Base-by-base conservation (phyloP, 1,140 invertebrate species). In the Stratiolaelaps scimitus region DNA sequence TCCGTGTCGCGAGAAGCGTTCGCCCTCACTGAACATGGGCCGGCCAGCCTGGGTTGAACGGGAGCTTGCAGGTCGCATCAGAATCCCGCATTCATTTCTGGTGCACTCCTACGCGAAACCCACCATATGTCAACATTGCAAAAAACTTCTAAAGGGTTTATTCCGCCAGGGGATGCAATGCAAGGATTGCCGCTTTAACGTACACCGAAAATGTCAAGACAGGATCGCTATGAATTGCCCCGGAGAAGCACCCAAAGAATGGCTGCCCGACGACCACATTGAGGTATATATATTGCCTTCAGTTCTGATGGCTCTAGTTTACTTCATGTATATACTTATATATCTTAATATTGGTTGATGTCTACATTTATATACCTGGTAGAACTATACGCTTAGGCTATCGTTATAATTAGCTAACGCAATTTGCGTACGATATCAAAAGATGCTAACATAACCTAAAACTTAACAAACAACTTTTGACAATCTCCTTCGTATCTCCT, bases 141-240 rank as follows among this genome's bases (percentile, higher is more conserved):
- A 93, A 75, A 93, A 93, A 77, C 81, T 98, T 70, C 80, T 98
- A 26, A 87, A 89, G 72, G 94, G 94, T 1, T 80, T 98, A 53
- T 95, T 96, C 77, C 88, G 94, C 73, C 95, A 98, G 79, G 91
- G 95, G 47, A 76, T 95, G 66, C 94, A 98, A 76, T 98, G 95
- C 76, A 89, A 92, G 79, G 81, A 80, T 65, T 71, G 71, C 69
- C 68, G 92, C 75, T 96, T 92, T 77, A 98, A 98, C 80, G 90
- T 88, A 67, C 94, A 98, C 77, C 92, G 95, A 75, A 97, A 96
- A 77, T 98, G 94, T 77, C 82, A 91, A 69, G 88, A 91, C 28
- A 85, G 86, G 77, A 87, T 97, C 70, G 90, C 92, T 20, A 94
- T 91, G 78, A 90, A 97, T 76, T 98, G 94, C 80, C 85, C 87